A percentile compares a stretch with the other conserved stretches of the same genome.
phyloP scores from a whole-genome alignment of 1,140 invertebrate genomes.

The Frieseomelitta varia region DNA sequence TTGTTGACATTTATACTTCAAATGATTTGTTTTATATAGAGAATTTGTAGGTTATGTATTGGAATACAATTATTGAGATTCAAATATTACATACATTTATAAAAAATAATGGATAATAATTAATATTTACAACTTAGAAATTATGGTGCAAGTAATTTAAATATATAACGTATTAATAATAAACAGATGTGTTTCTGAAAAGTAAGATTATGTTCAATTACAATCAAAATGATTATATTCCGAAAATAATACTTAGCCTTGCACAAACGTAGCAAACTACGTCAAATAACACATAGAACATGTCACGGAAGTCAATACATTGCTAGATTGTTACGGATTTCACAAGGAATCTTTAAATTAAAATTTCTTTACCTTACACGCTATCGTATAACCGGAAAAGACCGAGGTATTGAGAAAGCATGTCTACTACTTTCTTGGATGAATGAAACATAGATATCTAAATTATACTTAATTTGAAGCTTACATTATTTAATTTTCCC shows the following conservation, averaged over 20 bases:
- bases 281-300: conserved; percentile 2
- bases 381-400: conserved; percentile 70
- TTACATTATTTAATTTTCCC: neutral
- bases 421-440: neutral
- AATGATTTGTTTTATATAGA: neutral
- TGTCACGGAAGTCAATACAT: conserved; percentile 26
- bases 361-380: conserved; percentile 71
- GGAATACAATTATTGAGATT: neutral
- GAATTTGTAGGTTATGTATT: conserved; percentile 29
- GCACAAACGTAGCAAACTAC: conserved; percentile 12
- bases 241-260: conserved; percentile 62
- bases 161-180: neutral
- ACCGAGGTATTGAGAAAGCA: neutral
- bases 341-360: conserved; percentile 25
- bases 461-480: neutral
- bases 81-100: neutral
- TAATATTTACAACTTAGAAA: neutral
- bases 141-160: neutral
- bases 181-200: conserved; percentile 8
- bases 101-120: neutral
- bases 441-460: conserved; percentile 21
- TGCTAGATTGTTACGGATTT: conserved; percentile 65
- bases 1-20: neutral
- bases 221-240: neutral
- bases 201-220: conserved; percentile 8